phyloP scores from a whole-genome alignment of 2,113 vertebrate species.

The Cacatua alba region DNA sequence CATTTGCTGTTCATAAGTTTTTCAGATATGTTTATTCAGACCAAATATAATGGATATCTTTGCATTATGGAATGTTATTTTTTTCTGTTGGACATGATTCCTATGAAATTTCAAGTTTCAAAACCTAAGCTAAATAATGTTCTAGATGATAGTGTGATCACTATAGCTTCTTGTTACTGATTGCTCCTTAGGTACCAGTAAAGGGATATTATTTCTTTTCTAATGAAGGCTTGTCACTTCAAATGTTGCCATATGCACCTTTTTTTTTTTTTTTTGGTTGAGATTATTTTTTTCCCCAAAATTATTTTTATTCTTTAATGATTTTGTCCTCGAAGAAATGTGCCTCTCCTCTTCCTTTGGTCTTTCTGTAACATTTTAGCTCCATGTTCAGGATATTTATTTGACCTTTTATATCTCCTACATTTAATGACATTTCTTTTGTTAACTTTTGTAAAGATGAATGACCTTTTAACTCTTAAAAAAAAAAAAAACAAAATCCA shows the following conservation, averaged over 20 bases:
- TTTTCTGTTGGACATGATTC: neutral
- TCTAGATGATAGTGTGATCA: neutral
- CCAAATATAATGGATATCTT: neutral
- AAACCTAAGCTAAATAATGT: neutral
- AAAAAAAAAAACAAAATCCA: neutral
- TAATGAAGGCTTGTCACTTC: neutral
- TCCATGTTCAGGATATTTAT: slow-evolving; percentile 63
- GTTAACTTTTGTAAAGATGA: slow-evolving; percentile 64
- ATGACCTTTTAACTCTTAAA: slow-evolving; percentile 64
- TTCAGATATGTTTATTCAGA: neutral
- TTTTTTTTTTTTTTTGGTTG: neutral
- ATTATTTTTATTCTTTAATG: slow-evolving; percentile 14
- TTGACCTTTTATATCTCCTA: slow-evolving; percentile 67
- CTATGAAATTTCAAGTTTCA: neutral
- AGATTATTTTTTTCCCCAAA: neutral
- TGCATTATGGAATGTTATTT: neutral
- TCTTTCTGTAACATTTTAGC: slow-evolving; percentile 61
- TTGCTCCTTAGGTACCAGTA: neutral
- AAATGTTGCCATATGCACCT: neutral
- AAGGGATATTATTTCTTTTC: neutral
- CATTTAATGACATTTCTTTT: slow-evolving; percentile 68
- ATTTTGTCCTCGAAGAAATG: slow-evolving; percentile 43
- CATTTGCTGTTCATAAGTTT: neutral
- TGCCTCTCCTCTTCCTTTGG: neutral
- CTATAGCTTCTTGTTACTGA: neutral